Base-by-base conservation (phyloP, 2,888 invertebrate genomes). In the Athalia circularis region DNA sequence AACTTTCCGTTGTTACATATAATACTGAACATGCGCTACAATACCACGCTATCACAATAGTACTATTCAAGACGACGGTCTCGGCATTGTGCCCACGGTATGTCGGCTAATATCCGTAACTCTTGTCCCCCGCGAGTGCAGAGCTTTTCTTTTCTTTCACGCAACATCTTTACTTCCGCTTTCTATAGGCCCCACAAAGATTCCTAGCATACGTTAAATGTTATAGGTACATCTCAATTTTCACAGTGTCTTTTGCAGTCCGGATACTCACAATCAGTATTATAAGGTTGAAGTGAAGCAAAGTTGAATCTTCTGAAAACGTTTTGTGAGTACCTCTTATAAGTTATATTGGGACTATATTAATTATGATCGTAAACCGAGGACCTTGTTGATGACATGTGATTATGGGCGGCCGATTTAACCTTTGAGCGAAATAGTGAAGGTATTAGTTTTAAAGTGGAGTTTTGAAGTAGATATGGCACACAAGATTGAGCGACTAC, bases 81-180 rank as follows among this genome's bases (percentile, higher is more conserved):
- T 75, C 72, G 64, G 64, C 75, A 64, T 75, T 75, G 75, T 75
- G 62, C 75, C 52, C 75, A 57, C 7, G 62, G 62, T 75, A 57
- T 64, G 57, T 57, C 47, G 59, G 59, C 57, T 72, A 72, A 47
- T 59, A 72, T 57, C 72, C 72, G 72, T 72, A 72, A 72, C 72
- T 72, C 72, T 72, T 59, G 59, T 59, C 72, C 59, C 45, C 13
- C n/a, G 29, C 43, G 13, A 72, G 72, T 47, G 47, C 3, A 11
- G 54, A 57, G 59, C 72, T 57, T 70, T 70, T 70, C 72, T 57
- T 70, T 70, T 70, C 45, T 70, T 45, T 45, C 57, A 70, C 70
- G 54, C 59, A 9, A 59, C 70, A 29, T 68, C n/a, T 70, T 45
- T 13, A 47, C 45, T 7, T 70, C 59, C 47, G 8, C 11, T 52